Evolutionary conservation across 2,797 vertebrate species (phyloP), one percentile per base, ranked within the genome.

Genomic region (Halcyon smyrnensis): DNA sequence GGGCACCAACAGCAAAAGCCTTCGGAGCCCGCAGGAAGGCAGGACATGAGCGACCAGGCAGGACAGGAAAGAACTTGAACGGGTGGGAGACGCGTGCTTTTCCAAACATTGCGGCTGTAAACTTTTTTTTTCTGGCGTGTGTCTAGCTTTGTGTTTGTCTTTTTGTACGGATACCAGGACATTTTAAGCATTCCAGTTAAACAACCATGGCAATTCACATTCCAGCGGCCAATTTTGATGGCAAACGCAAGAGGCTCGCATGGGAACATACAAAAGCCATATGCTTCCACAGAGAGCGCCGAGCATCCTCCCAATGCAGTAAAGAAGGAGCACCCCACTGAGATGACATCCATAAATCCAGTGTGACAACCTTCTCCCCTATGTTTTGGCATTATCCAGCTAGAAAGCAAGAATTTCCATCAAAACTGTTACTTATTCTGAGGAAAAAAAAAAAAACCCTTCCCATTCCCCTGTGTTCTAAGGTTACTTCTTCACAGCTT

Each of bases 21-120:
- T 60, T 28, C 1, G 2, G 34, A 79, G 75, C 57, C 32, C 7
- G 0, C 46, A 43, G 54, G 36, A 78, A 53, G 0, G 3, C 1
- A 0, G 50, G 3, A 10, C 53, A n/a, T 3, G 1, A 62, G 32
- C 0, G 0, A 45, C n/a, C 0, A 0, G 41, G 0, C 50, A 0
- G 51, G 64, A 70, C 1, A 1, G n/a, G 27, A 24, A 53, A 36
- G 76, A 11, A 0, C 30, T 75, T 34, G 32, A 51, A 63, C 0
- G 3, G 15, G n/a, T 7, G 57, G 85, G 21, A 88, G 50, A 20
- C 6, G 0, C 0, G 1, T 36, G n/a, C 51, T 79, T 88, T 70
- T 54, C 41, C 46, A 92, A 84, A 32, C n/a, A 15, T 6, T 4
- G 8, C 11, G 20, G 17, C 41, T 15, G 6, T 34, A 20, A 78